Base-by-base conservation (phyloP, 2,797 vertebrate genomes). In the Anableps anableps region DNA sequence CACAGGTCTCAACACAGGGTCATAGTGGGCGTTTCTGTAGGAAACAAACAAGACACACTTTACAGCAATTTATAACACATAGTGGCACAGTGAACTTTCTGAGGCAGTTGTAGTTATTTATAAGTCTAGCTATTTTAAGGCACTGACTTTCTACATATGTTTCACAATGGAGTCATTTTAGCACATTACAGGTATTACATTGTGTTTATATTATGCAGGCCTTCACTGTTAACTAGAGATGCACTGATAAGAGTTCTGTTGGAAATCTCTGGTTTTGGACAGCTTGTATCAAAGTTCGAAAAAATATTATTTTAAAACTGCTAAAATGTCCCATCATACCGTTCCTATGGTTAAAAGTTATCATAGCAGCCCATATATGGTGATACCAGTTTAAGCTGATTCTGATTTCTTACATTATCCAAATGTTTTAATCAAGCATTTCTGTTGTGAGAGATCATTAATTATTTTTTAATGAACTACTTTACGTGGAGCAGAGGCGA, bases 1-100 rank as follows among this genome's bases (percentile, higher is more conserved):
- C 94, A 95, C 93, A 95, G 93, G 93, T 92, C 85, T 88, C 34
- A 26, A 93, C 89, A 73, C 75, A 83, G 41, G 81, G 86, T 90
- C 88, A 75, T 88, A 93, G 92, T 93, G 93, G 92, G 74, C 6
- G 38, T 86, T 89, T 88, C 75, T 78, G 75, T 14, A 82, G 60
- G 83, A 77, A 9, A 78, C 41, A 85, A 43, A 81, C 47, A 79
- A 66, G 16, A 70, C 11, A 60, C 71, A 81, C 26, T n/a, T 79
- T 55, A 81, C 75, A 83, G 68, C 74, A 79, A 47, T 70, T 74
- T 80, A 87, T 75, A 86, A 84, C 23, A 60, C 50, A 31, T 45
- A 66, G 74, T 9, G 48, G 85, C 80, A 83, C 16, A 48, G 47
- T 83, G 58, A 77, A 70, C 75, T 38, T 34, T 81, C 71, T 19